phyloP scores from a whole-genome alignment of 2,113 vertebrate genomes.

The Ursus arctos region DNA sequence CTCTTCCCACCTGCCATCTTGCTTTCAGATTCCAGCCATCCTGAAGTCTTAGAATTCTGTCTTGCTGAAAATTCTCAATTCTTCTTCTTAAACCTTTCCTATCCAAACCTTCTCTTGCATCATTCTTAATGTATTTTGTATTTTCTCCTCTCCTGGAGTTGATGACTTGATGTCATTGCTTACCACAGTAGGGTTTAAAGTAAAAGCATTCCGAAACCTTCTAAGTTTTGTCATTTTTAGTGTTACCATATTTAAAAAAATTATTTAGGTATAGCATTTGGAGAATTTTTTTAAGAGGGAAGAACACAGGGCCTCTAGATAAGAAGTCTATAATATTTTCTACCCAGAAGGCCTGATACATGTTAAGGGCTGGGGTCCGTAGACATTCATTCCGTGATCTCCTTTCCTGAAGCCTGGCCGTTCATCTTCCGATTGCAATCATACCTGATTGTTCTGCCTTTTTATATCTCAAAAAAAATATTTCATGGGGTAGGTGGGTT shows the following conservation, averaged over 20 bases:
- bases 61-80: background rate
- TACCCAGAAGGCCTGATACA: fast-evolving
- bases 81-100: background rate
- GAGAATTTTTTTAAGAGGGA: background rate
- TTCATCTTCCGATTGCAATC: background rate
- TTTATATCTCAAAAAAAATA: background rate
- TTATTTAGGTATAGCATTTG: background rate
- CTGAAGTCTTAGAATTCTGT: background rate
- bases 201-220: background rate
- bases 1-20: background rate
- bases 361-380: fast-evolving
- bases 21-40: background rate
- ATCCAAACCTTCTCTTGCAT: too few relatives aligned
- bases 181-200: background rate
- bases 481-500: background rate
- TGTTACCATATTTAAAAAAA: background rate
- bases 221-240: background rate
- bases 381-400: background rate
- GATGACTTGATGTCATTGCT: background rate
- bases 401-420: fast-evolving
- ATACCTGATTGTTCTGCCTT: background rate
- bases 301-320: background rate
- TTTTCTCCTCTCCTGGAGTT: background rate
- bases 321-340: background rate
- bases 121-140: background rate